Conservation (phyloP, 1,140 invertebrate genomes). For the Holcopasites calliopsidis region DNA sequence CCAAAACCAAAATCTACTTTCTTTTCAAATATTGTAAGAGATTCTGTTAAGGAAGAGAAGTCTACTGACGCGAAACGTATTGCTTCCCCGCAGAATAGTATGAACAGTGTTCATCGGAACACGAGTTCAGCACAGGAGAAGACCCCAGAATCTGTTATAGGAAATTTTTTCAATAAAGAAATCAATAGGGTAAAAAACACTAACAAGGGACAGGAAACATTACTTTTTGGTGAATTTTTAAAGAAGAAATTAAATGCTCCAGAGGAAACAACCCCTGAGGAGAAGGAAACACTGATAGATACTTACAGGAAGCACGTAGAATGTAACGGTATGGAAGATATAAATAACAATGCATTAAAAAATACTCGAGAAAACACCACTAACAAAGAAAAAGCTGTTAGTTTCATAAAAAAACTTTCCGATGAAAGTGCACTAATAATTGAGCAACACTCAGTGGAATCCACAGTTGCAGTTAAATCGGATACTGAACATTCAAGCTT, state of each 20-base stretch:
- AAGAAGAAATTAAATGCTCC: conserved; percentile 32
- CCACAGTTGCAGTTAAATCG: neutral
- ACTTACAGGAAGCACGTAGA: conserved; percentile 37
- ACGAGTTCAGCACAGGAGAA: neutral
- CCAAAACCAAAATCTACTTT: conserved; percentile 66
- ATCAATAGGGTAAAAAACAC: neutral
- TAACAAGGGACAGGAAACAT: neutral
- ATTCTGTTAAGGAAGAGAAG: conserved; percentile 20
- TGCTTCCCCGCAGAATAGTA: neutral
- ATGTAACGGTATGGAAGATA: neutral
- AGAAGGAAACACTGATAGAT: conserved; percentile 20
- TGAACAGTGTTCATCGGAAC: neutral
- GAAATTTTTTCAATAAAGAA: neutral
- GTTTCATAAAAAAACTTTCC: neutral
- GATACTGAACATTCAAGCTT: neutral
- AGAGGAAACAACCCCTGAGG: conserved; percentile 6
- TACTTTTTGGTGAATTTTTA: conserved; percentile 55
- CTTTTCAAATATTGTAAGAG: conserved; percentile 56
- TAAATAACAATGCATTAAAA: neutral
- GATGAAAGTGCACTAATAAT: neutral
- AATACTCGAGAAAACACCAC: neutral
- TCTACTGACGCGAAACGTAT: neutral
- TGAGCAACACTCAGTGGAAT: neutral
- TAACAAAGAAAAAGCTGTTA: neutral
- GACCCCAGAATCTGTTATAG: neutral